Conservation (phyloP, 2,797 vertebrate genomes). For the Brotula barbata region DNA sequence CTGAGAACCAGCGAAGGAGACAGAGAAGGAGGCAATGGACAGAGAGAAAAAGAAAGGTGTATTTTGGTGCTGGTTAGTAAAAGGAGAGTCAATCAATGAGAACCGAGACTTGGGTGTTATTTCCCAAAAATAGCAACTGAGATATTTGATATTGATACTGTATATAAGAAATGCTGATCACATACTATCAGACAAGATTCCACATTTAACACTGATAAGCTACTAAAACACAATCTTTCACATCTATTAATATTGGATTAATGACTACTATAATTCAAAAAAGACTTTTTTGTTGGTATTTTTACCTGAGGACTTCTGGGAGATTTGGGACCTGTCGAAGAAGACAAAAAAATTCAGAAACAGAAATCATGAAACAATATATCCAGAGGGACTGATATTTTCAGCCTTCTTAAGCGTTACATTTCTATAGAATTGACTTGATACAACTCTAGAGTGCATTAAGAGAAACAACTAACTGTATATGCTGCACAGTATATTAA, state of each 20-base stretch:
- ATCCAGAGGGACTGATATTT: neutral
- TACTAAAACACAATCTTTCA: neutral
- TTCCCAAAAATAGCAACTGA: constrained; percentile 25
- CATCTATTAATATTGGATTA: neutral
- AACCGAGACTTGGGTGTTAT: constrained; percentile 27
- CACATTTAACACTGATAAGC: neutral
- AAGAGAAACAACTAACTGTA: too few relatives aligned
- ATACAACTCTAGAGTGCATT: too few relatives aligned
- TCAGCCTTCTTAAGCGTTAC: neutral
- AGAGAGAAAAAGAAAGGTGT: constrained; percentile 67
- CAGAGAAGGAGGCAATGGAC: constrained; percentile 59
- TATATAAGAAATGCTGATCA: too few relatives aligned
- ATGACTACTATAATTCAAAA: neutral
- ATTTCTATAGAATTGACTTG: too few relatives aligned
- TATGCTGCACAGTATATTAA: neutral
- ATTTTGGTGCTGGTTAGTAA: constrained; percentile 73
- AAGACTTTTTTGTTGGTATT: neutral
- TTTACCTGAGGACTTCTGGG: constrained; percentile 87
- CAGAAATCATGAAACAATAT: constrained; percentile 3
- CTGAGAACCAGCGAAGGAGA: constrained; percentile 77
- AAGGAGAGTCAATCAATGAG: constrained; percentile 45
- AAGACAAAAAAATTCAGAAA: constrained; percentile 41
- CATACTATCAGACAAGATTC: neutral
- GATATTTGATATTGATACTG: constrained; percentile 21
- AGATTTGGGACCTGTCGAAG: constrained; percentile 81